Evolutionary conservation across 2,888 invertebrate species (phyloP).

Genomic region (Temnothorax ravouxi): DNA sequence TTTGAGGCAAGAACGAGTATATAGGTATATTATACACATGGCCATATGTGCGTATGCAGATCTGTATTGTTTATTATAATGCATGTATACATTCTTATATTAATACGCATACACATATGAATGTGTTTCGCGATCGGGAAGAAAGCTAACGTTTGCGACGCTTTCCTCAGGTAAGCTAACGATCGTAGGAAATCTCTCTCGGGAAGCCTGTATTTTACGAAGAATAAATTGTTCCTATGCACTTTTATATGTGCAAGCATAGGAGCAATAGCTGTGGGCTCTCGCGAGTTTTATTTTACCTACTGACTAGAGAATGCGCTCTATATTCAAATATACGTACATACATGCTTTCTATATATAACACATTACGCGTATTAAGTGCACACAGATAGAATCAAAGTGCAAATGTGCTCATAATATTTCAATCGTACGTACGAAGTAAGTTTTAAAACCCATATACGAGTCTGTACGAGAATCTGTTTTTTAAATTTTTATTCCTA

Average conservation of each 20-base stretch:
- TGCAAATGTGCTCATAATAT: conserved; percentile 65
- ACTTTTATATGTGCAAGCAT: conserved; percentile 74
- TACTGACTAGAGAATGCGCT: conserved; percentile 63
- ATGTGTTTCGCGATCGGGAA: conserved; percentile 62
- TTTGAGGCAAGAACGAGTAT: conserved; percentile 48
- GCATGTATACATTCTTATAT: conserved; percentile 55
- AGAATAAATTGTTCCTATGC: conserved; percentile 71
- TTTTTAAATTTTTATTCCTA: conserved; percentile 62
- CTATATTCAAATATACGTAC: conserved; percentile 31
- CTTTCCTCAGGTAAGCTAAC: conserved; percentile 64
- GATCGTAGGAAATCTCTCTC: conserved; percentile 54
- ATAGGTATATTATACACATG: conserved; percentile 67
- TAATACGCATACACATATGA: conserved; percentile 63
- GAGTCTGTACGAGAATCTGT: conserved; percentile 57
- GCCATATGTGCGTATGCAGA: conserved; percentile 58
- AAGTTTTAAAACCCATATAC: conserved; percentile 60
- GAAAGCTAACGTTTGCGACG: conserved; percentile 61
- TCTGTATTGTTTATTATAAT: conserved; percentile 51
- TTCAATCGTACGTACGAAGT: conserved; percentile 45
- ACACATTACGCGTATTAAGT: conserved; percentile 62
- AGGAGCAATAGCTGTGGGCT: conserved; percentile 64
- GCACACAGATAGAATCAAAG: conserved; percentile 68
- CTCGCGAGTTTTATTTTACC: conserved; percentile 69
- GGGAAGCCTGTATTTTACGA: conserved; percentile 61
- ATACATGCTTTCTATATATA: conserved; percentile 71